Evolutionary conservation across 2,888 invertebrate species (phyloP), one percentile per base, ranked within the genome.

Genomic region (Cerceris rybyensis): DNA sequence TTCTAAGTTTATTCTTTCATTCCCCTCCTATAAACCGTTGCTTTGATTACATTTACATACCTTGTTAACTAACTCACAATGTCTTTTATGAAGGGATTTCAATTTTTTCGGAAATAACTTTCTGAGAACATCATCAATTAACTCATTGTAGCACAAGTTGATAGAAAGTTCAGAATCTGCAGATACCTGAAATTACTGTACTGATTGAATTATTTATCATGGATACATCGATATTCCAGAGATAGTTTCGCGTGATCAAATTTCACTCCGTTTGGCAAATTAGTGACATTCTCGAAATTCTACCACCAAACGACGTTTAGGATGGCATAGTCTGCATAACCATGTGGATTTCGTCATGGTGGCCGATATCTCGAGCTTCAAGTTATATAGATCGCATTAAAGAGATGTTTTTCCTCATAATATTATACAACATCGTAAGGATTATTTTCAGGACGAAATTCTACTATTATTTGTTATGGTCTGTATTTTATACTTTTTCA

Each of bases 201-300:
- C 14, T 60, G 54, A 76, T 60, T 61, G 42, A 2, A 70, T 54
- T 70, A 55, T 67, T 67, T 68, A 59, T 78, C 67, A 42, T 13
- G 50, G 13, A 0, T 7, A 7, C 39, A n/a, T 41, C n/a, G 7
- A 42, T 54, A 14, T 2, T 52, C 0, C 16, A 16, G 13, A 43
- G 50, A n/a, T 13, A 58, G 28, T 7, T 28, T 28, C 67, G 61
- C 49, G 79, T 57, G 79, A 76, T 39, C 63, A 59, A 60, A 57
- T 73, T 66, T 81, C 79, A 70, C 63, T 73, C 70, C 70, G 69
- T 82, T 82, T 71, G 82, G 57, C 66, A 50, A 81, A 81, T 82
- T 82, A 76, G 70, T 55, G 75, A 74, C 75, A 81, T 82, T 81
- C 82, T 59, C 68, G 75, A 73, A 72, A 79, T 82, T 79, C 81